Base-by-base conservation (phyloP, 2,888 invertebrate genomes). In the Phengaris alcon region DNA sequence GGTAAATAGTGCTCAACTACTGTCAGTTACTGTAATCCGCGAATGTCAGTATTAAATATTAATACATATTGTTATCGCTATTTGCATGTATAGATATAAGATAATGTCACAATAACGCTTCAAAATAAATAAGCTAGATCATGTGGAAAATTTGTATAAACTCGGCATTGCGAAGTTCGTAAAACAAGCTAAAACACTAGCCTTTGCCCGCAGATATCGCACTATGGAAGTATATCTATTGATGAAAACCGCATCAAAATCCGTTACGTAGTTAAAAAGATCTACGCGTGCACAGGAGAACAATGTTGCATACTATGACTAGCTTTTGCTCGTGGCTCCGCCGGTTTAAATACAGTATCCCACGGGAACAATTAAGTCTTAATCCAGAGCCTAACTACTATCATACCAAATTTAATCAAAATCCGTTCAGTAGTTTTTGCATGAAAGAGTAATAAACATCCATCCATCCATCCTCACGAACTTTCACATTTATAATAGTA, bases 1-100 rank as follows among this genome's bases (percentile, higher is more conserved):
- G 76, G 77, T 81, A 87, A 86, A 87, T 79, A 86, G 76, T 81
- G 83, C 85, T 87, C 82, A 85, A 80, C 81, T 79, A 78, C 79
- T 87, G 87, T 85, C 88, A 88, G 86, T 87, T 86, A 84, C 84
- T 72, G 68, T 81, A 81, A 80, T 79, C 81, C 78, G 75, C 78
- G 78, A 80, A 80, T 84, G 86, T 86, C 85, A 85, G 76, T 77
- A 82, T 79, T 81, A 81, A 81, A 76, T 77, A 82, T 79, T 81
- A 81, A 81, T 81, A 81, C 80, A 79, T 79, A 77, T 79, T 81
- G 76, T 78, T 79, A 77, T 80, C 79, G 78, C 75, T 77, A 73
- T 77, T 76, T 79, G 78, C 68, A 76, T 75, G 76, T 79, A 76
- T 76, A 79, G 73, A 75, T 79, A 74, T 75, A 74, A 77, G 75